Percentiles rank a stretch among this genome's conserved stretches.
Evolutionary conservation across 2,797 vertebrate genomes (phyloP).

Genomic region (Etheostoma perlongum): DNA sequence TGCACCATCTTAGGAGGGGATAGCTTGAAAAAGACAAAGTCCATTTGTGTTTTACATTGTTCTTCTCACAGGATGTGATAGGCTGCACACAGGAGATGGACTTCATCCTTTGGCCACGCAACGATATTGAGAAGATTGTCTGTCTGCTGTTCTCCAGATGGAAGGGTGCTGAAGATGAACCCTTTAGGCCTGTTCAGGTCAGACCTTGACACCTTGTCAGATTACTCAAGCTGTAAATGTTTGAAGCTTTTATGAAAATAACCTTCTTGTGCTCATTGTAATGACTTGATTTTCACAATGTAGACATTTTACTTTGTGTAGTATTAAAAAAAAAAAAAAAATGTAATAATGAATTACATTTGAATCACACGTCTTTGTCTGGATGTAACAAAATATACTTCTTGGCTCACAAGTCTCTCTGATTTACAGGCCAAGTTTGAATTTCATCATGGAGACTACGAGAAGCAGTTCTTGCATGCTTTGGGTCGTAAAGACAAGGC

Average conservation of each 20-base stretch:
- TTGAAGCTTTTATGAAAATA: background rate
- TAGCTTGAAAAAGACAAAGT: background rate
- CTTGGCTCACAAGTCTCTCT: constrained; percentile 6
- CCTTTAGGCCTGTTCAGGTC: constrained; percentile 99
- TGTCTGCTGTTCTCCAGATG: constrained; percentile 99
- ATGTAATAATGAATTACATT: background rate
- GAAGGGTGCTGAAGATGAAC: constrained; percentile 98
- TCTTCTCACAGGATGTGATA: constrained; percentile 85
- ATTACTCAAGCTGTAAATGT: background rate
- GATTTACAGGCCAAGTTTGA: constrained; percentile 95
- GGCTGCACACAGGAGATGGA: constrained; percentile 99
- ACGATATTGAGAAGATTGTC: constrained; percentile 99
- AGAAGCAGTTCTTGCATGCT: constrained; percentile 99
- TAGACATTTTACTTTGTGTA: background rate
- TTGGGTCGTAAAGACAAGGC: constrained; percentile 99
- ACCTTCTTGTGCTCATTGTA: background rate
- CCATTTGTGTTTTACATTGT: background rate
- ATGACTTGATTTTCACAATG: background rate
- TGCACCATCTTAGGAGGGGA: background rate
- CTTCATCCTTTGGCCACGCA: constrained; percentile 99
- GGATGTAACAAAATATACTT: constrained; percentile 3
- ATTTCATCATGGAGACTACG: constrained; percentile 99
- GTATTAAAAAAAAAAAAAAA: background rate
- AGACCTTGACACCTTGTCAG: background rate
- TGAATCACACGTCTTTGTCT: background rate